Evolutionary conservation across 2,888 invertebrate genomes (phyloP), one percentile per base, ranked within the genome.

Genomic region (Tenthredo mesomela): DNA sequence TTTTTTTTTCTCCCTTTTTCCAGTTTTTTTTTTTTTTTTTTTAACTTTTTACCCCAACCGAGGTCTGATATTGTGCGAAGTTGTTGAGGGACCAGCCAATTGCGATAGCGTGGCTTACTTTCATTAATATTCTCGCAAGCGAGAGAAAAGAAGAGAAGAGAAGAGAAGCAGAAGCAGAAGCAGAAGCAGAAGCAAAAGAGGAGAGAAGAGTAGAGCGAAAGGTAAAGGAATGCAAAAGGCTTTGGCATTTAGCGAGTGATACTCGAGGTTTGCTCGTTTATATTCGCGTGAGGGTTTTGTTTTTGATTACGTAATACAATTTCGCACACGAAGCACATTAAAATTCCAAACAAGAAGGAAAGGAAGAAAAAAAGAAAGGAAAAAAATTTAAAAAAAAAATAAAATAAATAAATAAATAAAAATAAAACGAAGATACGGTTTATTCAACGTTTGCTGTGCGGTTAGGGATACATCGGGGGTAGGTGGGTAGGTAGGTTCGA

Each of bases 51-150:
- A 2, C 9, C 43, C n/a, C n/a, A 1, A 10, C 40, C n/a, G 73
- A n/a, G 73, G 73, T 73, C 43, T 73, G 73, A 73, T 40, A 73
- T 73, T 73, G 73, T 73, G 73, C 43, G 73, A 73, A 43, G 25
- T 43, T 40, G 73, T 25, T 5, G 73, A 43, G 43, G 73, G 40
- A 21, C 40, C 9, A 43, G 73, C 73, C 43, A 73, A 73, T 43
- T 40, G 71, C 67, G 33, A 43, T 71, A 73, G 73, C 73, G 10
- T 40, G 73, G 73, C 43, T 73, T 73, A 73, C 25, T 73, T 73
- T 43, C 73, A 73, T 73, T 73, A 73, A 73, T 43, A 73, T 73
- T 73, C 43, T 21, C 43, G 61, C 61, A 21, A 61, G 25, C 12
- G 25, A 25, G 61, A 61, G 21, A 12, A 29, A 25, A 25, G 12